Evolutionary conservation across 2,113 vertebrate species (phyloP).

Genomic region (Eurystomus gularis): DNA sequence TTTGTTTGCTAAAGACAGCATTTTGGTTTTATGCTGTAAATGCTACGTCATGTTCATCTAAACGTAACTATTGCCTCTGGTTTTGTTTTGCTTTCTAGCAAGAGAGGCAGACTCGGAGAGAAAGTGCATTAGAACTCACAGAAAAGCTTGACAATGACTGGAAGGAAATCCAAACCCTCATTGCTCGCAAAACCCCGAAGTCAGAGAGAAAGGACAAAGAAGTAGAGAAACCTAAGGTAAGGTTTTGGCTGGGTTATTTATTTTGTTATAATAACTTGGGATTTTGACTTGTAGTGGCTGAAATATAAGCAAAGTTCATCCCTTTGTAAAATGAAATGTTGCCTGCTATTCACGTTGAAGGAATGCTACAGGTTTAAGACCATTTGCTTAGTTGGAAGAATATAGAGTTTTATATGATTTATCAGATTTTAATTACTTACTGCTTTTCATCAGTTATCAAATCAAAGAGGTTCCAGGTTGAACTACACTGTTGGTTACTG

Average conservation of each 20-base stretch:
- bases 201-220: slow-evolving; percentile 63
- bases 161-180: slow-evolving; percentile 87
- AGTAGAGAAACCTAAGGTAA: slow-evolving; percentile 84
- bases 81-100: slow-evolving; percentile 71
- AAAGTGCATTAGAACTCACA: slow-evolving; percentile 88
- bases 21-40: background rate
- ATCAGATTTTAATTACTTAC: background rate
- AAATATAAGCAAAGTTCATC: background rate
- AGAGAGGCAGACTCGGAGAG: slow-evolving; percentile 86
- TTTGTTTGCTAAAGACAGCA: background rate
- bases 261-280: background rate
- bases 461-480: background rate
- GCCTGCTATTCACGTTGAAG: background rate
- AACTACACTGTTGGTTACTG: background rate
- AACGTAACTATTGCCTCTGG: background rate
- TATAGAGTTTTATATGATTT: background rate
- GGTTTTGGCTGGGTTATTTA: background rate
- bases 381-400: background rate
- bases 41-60: background rate
- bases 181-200: slow-evolving; percentile 80
- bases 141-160: slow-evolving; percentile 95
- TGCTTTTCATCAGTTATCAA: background rate
- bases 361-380: background rate
- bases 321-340: background rate
- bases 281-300: background rate